phyloP scores from a whole-genome alignment of 2,797 vertebrate genomes.

The Bothrops alternatus region DNA sequence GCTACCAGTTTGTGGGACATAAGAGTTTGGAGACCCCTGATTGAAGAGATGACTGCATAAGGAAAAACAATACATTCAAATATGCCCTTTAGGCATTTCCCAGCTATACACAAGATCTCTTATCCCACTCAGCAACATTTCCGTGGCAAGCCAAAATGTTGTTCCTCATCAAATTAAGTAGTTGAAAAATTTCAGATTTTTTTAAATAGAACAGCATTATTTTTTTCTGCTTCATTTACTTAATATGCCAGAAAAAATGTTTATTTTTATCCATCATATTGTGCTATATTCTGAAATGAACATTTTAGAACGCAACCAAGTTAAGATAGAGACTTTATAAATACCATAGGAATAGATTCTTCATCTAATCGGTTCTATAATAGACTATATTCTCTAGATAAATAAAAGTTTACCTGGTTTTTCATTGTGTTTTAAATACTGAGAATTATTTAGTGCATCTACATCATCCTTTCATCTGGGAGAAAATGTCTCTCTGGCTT shows the following conservation, averaged over 20 bases:
- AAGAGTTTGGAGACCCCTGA: neutral
- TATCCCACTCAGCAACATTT: neutral
- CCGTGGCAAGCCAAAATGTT: neutral
- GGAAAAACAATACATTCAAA: neutral
- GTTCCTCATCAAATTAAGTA: neutral
- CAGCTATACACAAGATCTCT: neutral
- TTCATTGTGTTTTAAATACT: neutral
- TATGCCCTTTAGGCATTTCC: neutral
- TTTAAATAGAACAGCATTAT: neutral
- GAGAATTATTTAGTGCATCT: neutral
- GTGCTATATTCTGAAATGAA: neutral
- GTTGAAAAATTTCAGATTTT: neutral
- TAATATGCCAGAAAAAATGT: neutral
- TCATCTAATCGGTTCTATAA: neutral
- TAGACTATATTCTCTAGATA: neutral
- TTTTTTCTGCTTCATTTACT: neutral
- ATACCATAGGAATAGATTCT: neutral
- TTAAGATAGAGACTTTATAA: neutral
- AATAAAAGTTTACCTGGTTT: neutral
- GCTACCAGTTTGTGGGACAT: neutral
- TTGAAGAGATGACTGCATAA: neutral
- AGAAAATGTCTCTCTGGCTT: neutral
- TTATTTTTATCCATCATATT: neutral
- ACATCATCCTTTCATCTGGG: neutral
- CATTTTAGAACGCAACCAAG: neutral